Conservation (phyloP, 2,113 vertebrate genomes). For the Poeciliopsis prolifica region DNA sequence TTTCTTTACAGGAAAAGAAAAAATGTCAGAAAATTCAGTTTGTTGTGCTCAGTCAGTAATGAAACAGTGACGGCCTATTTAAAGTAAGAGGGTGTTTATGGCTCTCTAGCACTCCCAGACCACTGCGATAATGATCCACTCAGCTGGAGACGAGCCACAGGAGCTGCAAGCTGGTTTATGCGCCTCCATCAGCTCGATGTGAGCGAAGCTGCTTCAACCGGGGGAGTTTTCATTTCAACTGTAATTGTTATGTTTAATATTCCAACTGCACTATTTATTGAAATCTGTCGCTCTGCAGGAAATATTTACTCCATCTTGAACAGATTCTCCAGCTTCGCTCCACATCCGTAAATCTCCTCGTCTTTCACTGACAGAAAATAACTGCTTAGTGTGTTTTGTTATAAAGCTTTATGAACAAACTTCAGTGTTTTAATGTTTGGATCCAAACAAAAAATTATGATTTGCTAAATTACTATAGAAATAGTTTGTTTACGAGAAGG, state of each 20-base stretch:
- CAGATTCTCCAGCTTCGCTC: not conserved
- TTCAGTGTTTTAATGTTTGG: not conserved
- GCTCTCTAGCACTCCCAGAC: not conserved
- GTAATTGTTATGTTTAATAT: conserved; percentile 14
- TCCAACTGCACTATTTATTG: conserved; percentile 37
- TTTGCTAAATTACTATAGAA: not conserved
- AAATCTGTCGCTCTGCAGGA: conserved; percentile 21
- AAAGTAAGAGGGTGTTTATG: conserved; percentile 4
- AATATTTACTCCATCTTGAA: conserved; percentile 1
- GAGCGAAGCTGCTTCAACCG: not conserved
- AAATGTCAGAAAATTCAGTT: not conserved
- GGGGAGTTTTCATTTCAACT: not conserved
- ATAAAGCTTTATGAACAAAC: conserved; percentile 1
- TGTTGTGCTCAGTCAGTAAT: not conserved
- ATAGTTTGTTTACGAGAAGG: not conserved
- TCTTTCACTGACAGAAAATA: not conserved
- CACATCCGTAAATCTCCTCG: not conserved
- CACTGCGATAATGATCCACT: not conserved
- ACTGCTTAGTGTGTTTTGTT: conserved; percentile 11
- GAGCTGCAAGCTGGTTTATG: not conserved
- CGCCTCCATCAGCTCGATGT: not conserved
- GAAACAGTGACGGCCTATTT: not conserved
- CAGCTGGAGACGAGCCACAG: conserved; percentile 7
- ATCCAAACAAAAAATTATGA: not conserved
- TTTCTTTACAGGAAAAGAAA: not conserved